Base-by-base conservation (phyloP, 2,797 vertebrate genomes). In the Chloroceryle amazona region DNA sequence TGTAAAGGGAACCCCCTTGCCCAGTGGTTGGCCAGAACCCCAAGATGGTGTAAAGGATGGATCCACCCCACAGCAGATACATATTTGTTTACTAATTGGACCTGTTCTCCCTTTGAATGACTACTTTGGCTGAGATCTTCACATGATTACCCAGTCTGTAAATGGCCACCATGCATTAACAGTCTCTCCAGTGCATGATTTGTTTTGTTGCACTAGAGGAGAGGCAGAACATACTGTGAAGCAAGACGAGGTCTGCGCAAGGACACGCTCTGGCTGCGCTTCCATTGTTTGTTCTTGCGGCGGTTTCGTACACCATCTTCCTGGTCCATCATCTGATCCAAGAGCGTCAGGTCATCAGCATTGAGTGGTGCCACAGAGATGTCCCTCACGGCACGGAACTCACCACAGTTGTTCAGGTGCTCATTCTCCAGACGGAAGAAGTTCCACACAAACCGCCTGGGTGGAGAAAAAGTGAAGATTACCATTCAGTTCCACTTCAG, bases 281-380 rank as follows among this genome's bases (percentile, higher is more conserved):
- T 99, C 99, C 99, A 99, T 81, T 96, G 98, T 96, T 99, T 99
- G 98, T 99, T 99, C 97, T 99, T 99, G 96, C 99, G 99, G 35
- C 99, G 98, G 98, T 99, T 99, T 44, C 99, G 97, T 10, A 99
- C 99, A 2, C 99, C 99, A 4, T 99, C 99, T 31, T 99, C 99
- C 98, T 99, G 99, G 98, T 99, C 99, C 99, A 99, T 99, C 99
- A 99, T 99, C 98, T 99, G 99, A 94, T 99, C 99, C 96, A 99
- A 98, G 63, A 99, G 98, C 0, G 99, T 99, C 98, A 99, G 99
- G 97, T 99, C 99, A 5, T 99, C 99, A 0, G 99, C 99, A 3
- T 99, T 99, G 63, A 99, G 98, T 1, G 99, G 99, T 3, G 99
- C 99, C 95, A 99, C 99, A 0, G 99, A 99, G 97, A 99, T 99